phyloP scores from a whole-genome alignment of 2,797 vertebrate species.

The Apogon talboti region DNA sequence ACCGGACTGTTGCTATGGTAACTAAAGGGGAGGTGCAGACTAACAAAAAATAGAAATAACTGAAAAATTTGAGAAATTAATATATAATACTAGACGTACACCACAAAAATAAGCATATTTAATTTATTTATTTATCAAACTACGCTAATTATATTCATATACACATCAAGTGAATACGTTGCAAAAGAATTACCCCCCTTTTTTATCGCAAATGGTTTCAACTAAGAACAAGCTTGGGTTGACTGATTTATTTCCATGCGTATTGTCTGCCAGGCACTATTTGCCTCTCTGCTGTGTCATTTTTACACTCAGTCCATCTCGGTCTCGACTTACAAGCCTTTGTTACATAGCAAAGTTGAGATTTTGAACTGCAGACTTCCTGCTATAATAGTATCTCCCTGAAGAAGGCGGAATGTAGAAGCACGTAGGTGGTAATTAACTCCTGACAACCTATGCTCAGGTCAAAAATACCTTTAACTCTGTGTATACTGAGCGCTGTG shows the following conservation, averaged over 20 bases:
- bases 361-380: too few species aligned
- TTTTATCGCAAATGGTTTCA: slow-evolving; percentile 45
- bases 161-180: fast-evolving
- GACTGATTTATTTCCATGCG: slow-evolving; percentile 6
- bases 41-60: too few species aligned
- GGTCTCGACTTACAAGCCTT: neutral
- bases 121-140: neutral
- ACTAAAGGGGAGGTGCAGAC: neutral
- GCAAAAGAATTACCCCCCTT: neutral
- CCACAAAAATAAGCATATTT: fast-evolving
- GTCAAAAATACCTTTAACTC: neutral
- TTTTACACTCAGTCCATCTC: neutral
- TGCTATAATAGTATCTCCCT: too few species aligned
- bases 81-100: fast-evolving
- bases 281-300: fast-evolving
- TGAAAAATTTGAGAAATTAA: neutral
- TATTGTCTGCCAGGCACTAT: neutral
- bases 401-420: fast-evolving
- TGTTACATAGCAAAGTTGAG: too few species aligned
- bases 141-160: fast-evolving
- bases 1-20: slow-evolving; percentile 37
- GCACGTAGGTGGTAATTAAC: fast-evolving
- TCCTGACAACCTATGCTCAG: neutral
- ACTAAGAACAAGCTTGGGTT: too few species aligned
- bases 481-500: slow-evolving; percentile 13